Conservation (phyloP, 2,888 invertebrate genomes). For the Eudemis profundana region DNA sequence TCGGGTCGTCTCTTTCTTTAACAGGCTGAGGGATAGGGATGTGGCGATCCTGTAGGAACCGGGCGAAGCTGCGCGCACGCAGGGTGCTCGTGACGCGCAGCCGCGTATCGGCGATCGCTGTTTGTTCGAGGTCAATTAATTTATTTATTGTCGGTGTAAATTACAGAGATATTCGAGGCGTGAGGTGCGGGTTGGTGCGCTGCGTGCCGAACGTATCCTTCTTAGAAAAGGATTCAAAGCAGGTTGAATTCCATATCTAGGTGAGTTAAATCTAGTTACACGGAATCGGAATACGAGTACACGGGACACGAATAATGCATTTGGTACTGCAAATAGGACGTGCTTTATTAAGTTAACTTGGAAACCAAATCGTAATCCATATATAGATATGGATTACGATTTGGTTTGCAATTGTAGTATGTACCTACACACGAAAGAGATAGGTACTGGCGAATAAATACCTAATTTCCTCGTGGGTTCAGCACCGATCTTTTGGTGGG, state of each 20-base stretch:
- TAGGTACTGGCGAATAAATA: too few species aligned
- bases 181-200: constrained; percentile 8
- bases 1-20: constrained; percentile 10
- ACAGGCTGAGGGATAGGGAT: constrained; percentile 6
- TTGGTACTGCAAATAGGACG: constrained; percentile 5
- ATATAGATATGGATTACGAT: too few species aligned
- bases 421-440: too few species aligned
- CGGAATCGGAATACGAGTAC: constrained; percentile 7
- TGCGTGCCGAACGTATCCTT: constrained; percentile 35
- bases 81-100: constrained; percentile 31
- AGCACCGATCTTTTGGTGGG: too few species aligned
- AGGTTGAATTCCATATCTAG: constrained; percentile 25
- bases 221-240: constrained; percentile 23
- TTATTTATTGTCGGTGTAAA: constrained; percentile 44
- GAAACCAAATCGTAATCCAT: too few species aligned
- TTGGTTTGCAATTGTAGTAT: too few species aligned
- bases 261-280: constrained; percentile 26
- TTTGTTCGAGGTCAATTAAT: constrained; percentile 44
- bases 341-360: too few species aligned
- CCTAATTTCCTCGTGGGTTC: too few species aligned
- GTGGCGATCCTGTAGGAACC: not conserved
- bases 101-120: constrained; percentile 35
- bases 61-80: constrained; percentile 25
- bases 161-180: constrained; percentile 40
- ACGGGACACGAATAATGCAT: not conserved